Percentiles rank a stretch among this genome's conserved stretches.
Evolutionary conservation across 30 jellyfish, hydroid and myxozoan species (phyloP).

Genomic region (Mastigias papua): DNA sequence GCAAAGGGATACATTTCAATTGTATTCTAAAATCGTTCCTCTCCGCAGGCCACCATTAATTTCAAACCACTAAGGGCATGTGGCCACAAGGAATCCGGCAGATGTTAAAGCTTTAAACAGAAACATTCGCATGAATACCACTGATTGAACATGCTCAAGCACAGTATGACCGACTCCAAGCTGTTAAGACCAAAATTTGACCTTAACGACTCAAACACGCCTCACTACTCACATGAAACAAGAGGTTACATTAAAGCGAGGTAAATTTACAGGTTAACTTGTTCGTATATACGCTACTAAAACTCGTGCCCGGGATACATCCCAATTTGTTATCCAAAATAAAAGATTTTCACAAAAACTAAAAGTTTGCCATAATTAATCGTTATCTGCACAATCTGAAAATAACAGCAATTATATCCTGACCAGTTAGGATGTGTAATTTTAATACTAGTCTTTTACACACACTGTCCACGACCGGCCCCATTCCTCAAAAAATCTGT

Average conservation of each 20-base stretch:
- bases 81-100: not conserved
- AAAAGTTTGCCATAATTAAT: slow-evolving; percentile 67
- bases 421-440: slow-evolving; percentile 35
- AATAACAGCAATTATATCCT: slow-evolving; percentile 48
- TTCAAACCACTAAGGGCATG: too few relatives aligned
- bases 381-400: slow-evolving; percentile 65
- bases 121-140: not conserved
- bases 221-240: slow-evolving; percentile 3
- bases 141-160: too few relatives aligned
- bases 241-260: slow-evolving; percentile 54
- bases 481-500: not conserved
- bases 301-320: slow-evolving; percentile 77
- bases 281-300: slow-evolving; percentile 67
- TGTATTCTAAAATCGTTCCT: too few relatives aligned
- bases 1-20: too few relatives aligned
- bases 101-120: not conserved
- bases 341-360: slow-evolving; percentile 74
- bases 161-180: too few relatives aligned
- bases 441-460: not conserved
- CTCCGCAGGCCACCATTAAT: too few relatives aligned
- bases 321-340: slow-evolving; percentile 82
- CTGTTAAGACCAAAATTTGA: not conserved
- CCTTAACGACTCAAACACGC: slow-evolving; percentile 18
- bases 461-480: slow-evolving; percentile 2
- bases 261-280: slow-evolving; percentile 64